These are phyloP conservation scores for Lagopus muta DNA, from an alignment of 2,113 vertebrate genomes.

Conservation along the genomic window DNA sequence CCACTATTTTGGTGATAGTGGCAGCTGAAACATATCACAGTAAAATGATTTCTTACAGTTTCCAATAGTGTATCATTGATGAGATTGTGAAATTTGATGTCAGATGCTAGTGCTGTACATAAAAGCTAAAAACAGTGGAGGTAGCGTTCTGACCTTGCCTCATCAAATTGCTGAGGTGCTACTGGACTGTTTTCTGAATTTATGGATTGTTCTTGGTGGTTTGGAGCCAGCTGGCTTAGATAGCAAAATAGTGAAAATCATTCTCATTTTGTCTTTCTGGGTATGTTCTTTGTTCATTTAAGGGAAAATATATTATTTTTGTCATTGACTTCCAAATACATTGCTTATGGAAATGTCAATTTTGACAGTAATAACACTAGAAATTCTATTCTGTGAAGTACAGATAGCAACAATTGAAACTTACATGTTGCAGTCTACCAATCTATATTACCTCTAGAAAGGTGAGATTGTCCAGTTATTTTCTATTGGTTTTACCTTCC, in stretches of 20 bases:
- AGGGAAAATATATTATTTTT: neutral
- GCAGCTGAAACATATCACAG: neutral
- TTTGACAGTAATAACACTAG: neutral
- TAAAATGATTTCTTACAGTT: neutral
- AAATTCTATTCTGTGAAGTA: neutral
- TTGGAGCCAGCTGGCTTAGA: neutral
- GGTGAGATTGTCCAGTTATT: neutral
- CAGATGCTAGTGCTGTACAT: neutral
- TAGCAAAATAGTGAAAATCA: neutral
- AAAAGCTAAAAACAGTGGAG: neutral
- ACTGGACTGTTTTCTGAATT: neutral
- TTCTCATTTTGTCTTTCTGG: neutral
- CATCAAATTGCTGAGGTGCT: neutral
- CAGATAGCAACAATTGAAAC: neutral
- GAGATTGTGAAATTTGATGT: neutral
- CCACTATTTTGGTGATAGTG: neutral
- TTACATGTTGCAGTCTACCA: neutral
- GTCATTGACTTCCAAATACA: neutral
- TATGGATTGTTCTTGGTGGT: neutral
- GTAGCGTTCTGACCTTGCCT: neutral
- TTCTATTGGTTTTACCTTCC: neutral
- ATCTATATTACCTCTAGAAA: neutral
- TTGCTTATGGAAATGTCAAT: neutral
- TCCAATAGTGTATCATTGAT: neutral
- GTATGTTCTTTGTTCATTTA: neutral